A percentile compares a stretch with the other conserved stretches of the same genome.
Evolutionary conservation across 2,113 vertebrate genomes (phyloP).

Genomic region (Emydura subglobosa): DNA sequence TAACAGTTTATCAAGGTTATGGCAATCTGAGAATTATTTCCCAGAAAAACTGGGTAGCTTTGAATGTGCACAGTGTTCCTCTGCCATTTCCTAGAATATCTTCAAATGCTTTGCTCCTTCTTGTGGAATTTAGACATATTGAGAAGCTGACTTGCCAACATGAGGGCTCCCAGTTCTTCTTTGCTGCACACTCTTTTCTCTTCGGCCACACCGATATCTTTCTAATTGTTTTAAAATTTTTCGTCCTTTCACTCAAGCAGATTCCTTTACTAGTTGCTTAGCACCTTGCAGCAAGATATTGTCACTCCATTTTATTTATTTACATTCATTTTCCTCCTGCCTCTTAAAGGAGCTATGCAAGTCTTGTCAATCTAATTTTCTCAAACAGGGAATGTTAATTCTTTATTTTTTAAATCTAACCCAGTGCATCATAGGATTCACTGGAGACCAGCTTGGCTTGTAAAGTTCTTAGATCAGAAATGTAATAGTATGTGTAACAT

Average conservation of each 20-base stretch:
- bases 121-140: background rate
- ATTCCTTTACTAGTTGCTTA: background rate
- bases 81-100: background rate
- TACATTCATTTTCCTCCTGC: background rate
- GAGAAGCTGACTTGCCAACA: background rate
- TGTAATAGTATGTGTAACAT: background rate
- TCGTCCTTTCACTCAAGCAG: conserved; percentile 1
- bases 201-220: background rate
- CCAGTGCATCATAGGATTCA: background rate
- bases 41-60: background rate
- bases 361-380: background rate
- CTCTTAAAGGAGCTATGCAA: background rate
- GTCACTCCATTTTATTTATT: conserved; percentile 30
- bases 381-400: background rate
- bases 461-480: background rate
- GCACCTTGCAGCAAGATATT: background rate
- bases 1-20: background rate
- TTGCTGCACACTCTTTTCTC: conserved; percentile 7
- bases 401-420: background rate
- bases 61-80: background rate
- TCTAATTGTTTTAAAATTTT: background rate
- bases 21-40: background rate
- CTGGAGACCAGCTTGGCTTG: background rate
- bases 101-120: background rate
- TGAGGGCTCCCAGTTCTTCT: background rate